Base-by-base conservation (phyloP, 2,888 invertebrate genomes). In the Drosophila rubida region DNA sequence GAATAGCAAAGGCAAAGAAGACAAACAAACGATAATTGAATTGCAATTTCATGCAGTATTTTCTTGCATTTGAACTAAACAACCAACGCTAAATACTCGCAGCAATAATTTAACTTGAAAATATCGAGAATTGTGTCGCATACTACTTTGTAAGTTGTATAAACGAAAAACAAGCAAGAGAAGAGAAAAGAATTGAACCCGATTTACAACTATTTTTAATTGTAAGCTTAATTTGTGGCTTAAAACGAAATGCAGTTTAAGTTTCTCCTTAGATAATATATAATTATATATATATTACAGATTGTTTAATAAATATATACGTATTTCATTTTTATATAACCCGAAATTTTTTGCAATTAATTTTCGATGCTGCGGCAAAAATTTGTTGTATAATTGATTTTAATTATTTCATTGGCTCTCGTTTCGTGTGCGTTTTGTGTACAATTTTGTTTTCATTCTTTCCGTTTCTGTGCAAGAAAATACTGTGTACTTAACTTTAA, bases 251-350 rank as follows among this genome's bases (percentile, higher is more conserved):
- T 54, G 75, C 74, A 71, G 22, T 69, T 82, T 85, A 82, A 85
- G 80, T 82, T 84, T 78, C 64, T 75, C 62, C 79, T 85, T 80
- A 78, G 78, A 78, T 78, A 82, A 75, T 80, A 81, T 85, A 81
- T 81, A 65, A 53, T 68, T 53, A 59, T 60, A 69, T 76, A 75
- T 67, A 63, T 73, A 77, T 77, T 85, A 82, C 59, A 74, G 69
- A 78, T 78, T 80, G 80, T 80, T 80, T 78, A 80, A 80, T 83
- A 83, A 80, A 80, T 80, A 80, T 77, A 80, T 81, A 80, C 73
- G 76, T 83, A 78, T 81, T 69, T 84, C 54, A 81, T 80, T 80
- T 85, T 83, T 86, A 80, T 83, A 86, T 78, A 82, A 86, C 66
- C 60, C 59, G n/a, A 85, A 69, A 58, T 78, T 70, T 62, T 57